Evolutionary conservation across 2,797 vertebrate genomes (phyloP).

Genomic region (Crenuchus spilurus): DNA sequence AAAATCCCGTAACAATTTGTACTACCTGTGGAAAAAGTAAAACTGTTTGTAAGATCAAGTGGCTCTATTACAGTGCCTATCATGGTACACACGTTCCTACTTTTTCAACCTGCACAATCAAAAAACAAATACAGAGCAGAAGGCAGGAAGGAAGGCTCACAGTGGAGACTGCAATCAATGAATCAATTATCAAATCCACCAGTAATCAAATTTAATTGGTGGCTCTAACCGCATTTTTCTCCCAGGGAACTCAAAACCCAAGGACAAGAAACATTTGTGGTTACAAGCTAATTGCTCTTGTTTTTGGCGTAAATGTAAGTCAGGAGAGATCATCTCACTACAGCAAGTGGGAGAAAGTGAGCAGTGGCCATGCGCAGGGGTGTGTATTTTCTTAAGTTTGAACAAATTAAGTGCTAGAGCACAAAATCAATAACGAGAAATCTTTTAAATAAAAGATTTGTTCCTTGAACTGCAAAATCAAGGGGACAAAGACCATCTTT

Average conservation of each 20-base stretch:
- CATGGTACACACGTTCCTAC: constrained; percentile 52
- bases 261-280: background rate
- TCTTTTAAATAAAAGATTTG: constrained; percentile 63
- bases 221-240: constrained; percentile 69
- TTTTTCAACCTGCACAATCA: constrained; percentile 62
- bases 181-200: constrained; percentile 55
- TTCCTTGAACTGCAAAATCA: constrained; percentile 69
- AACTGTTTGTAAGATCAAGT: constrained; percentile 48
- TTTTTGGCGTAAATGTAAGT: constrained; percentile 30
- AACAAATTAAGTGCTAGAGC: constrained; percentile 35
- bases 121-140: constrained; percentile 67
- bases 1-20: constrained; percentile 45
- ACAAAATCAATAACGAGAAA: constrained; percentile 54
- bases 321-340: constrained; percentile 21
- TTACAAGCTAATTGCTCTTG: background rate
- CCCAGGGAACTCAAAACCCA: constrained; percentile 17
- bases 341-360: background rate
- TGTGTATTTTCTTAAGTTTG: too few relatives aligned
- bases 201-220: constrained; percentile 62
- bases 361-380: constrained; percentile 18
- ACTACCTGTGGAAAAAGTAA: constrained; percentile 54
- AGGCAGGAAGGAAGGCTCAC: constrained; percentile 73
- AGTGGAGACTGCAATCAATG: constrained; percentile 68
- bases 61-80: constrained; percentile 58
- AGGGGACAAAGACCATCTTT: constrained; percentile 60